Base-by-base conservation (phyloP, 2,888 invertebrate species). In the Odontomyia ornata region DNA sequence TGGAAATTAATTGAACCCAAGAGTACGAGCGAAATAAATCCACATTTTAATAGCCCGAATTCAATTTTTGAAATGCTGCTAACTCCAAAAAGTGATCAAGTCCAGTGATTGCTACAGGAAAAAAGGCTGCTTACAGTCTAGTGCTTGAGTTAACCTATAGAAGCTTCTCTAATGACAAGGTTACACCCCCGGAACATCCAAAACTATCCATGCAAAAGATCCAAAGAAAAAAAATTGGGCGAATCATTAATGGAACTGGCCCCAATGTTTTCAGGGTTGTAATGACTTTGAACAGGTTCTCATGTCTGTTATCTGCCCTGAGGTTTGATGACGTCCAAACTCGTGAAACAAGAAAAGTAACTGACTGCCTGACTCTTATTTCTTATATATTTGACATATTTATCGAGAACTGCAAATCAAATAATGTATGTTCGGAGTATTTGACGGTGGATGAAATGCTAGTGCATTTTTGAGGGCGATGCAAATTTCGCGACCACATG, bases 221-320 rank as follows among this genome's bases (percentile, higher is more conserved):
- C n/a, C n/a, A n/a, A n/a, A n/a, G n/a, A n/a, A n/a, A n/a, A n/a
- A n/a, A n/a, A n/a, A n/a, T n/a, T n/a, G n/a, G n/a, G 52, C 13
- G 52, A 15, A 15, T 18, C 52, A 9, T 15, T 52, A 18, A 52
- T 52, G 52, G 52, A 52, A 52, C 52, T 52, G 18, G 52, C 13
- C 52, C 7, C 52, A 18, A 5, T 60, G 60, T 60, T 60, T 60
- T 60, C 65, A 65, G 65, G 65, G 36, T 11, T 65, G 65, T 65
- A 65, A 65, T 65, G 65, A 65, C 65, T 65, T 65, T 36, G 65
- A 60, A 7, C 60, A 60, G 4, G 60, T 60, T 60, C 25, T 60
- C 21, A 60, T 60, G 2, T 25, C 60, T 60, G 60, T 60, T 60
- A 25, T 60, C 60, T 60, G 25, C 60, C 23, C 60, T 60, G 60